A percentile compares a stretch with the other conserved stretches of the same genome.
These are phyloP conservation scores for Zele albiditarsus DNA, from an alignment of 2,888 invertebrate species.

Conservation along the genomic window DNA sequence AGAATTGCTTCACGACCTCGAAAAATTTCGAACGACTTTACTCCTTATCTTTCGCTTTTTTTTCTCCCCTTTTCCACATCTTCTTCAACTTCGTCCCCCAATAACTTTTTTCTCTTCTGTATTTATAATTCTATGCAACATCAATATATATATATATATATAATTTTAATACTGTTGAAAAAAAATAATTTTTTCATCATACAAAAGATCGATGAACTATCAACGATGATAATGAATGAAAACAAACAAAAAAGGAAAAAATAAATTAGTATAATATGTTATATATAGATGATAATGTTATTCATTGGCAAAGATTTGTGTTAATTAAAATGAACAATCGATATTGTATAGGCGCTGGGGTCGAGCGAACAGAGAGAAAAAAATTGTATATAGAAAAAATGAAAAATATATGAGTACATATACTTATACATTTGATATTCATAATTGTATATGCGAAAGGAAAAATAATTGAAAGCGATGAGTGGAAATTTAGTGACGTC, in stretches of 20 bases:
- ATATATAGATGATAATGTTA: not conserved
- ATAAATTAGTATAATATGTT: slow-evolving; percentile 22
- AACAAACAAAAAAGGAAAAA: not conserved
- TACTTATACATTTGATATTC: slow-evolving; percentile 11
- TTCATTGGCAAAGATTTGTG: not conserved
- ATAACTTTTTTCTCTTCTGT: not conserved
- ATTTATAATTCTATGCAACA: not conserved
- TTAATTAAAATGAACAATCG: slow-evolving; percentile 17
- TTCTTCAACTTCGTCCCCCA: not conserved
- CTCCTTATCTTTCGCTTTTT: slow-evolving; percentile 14
- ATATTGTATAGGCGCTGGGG: slow-evolving; percentile 12
- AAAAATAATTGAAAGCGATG: slow-evolving; percentile 18
- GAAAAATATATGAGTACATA: slow-evolving; percentile 27
- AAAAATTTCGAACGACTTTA: slow-evolving; percentile 46
- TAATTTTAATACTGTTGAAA: not conserved
- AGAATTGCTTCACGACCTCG: slow-evolving; percentile 48
- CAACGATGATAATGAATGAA: slow-evolving; percentile 24
- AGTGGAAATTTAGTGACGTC: slow-evolving; percentile 57
- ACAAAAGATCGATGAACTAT: slow-evolving; percentile 36
- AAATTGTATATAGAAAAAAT: slow-evolving; percentile 10
- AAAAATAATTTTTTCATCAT: not conserved
- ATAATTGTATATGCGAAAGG: not conserved
- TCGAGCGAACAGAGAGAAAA: slow-evolving; percentile 41
- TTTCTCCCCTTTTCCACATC: not conserved
- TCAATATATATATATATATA: not conserved